These are phyloP conservation scores for Apotomis capreana DNA, from an alignment of 2,888 invertebrate species.

Conservation along the genomic window DNA sequence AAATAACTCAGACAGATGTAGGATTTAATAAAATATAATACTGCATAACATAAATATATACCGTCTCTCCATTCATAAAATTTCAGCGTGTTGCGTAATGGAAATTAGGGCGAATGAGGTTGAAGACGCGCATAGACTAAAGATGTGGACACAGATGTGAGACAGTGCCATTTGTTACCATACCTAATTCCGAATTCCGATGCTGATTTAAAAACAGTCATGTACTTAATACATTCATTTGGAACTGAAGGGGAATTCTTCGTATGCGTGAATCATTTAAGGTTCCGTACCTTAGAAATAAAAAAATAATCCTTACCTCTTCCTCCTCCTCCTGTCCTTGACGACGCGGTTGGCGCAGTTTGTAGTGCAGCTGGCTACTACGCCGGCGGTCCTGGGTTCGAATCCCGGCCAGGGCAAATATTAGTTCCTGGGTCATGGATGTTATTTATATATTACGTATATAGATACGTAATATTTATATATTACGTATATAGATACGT, in stretches of 20 bases:
- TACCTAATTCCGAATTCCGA: background rate
- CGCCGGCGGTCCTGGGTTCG: too few relatives aligned
- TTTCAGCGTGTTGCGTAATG: conserved; percentile 67
- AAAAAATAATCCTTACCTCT: too few relatives aligned
- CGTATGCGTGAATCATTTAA: too few relatives aligned
- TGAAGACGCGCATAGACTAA: conserved; percentile 51
- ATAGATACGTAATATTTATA: too few relatives aligned
- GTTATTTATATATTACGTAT: too few relatives aligned
- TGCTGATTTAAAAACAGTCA: background rate
- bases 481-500: too few relatives aligned
- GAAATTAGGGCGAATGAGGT: conserved; percentile 64
- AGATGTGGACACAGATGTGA: conserved; percentile 2
- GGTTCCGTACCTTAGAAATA: too few relatives aligned
- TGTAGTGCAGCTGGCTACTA: too few relatives aligned
- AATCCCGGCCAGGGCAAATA: too few relatives aligned
- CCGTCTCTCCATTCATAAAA: conserved; percentile 68
- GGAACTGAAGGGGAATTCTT: background rate
- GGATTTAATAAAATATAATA: conserved; percentile 66
- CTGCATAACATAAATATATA: conserved; percentile 60
- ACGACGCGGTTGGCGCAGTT: too few relatives aligned
- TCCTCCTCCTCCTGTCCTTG: too few relatives aligned
- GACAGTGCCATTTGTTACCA: background rate
- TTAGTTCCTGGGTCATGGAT: too few relatives aligned
- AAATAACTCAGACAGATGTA: conserved; percentile 64
- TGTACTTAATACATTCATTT: background rate